Evolutionary conservation across 1,140 invertebrate species (phyloP).

Genomic region (Melanaphis sacchari): DNA sequence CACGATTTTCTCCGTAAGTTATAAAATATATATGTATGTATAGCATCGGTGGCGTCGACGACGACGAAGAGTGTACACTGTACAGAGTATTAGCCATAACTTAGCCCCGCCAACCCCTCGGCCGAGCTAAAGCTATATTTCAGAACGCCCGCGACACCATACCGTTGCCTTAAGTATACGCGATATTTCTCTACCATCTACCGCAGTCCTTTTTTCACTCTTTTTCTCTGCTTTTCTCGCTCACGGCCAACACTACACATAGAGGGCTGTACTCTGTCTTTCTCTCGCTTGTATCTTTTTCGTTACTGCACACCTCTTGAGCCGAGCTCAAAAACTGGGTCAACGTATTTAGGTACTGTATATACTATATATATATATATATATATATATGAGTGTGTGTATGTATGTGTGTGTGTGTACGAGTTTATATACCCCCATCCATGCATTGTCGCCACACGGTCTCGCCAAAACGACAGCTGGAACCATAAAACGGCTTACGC

Average conservation of each 20-base stretch:
- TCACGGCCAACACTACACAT: not conserved
- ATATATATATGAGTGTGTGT: too few relatives aligned
- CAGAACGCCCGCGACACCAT: constrained; percentile 3
- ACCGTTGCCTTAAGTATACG: not conserved
- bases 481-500: constrained; percentile 19
- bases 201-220: not conserved
- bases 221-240: not conserved
- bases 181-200: not conserved
- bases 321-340: constrained; percentile 7
- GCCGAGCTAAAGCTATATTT: not conserved
- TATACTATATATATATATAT: not conserved
- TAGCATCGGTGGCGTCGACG: not conserved
- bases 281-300: not conserved
- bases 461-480: not conserved
- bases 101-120: not conserved
- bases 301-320: not conserved
- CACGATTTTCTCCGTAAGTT: not conserved
- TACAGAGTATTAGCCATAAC: constrained; percentile 12
- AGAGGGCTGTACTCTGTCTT: not conserved
- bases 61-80: not conserved
- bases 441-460: not conserved
- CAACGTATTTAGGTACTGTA: not conserved
- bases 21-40: constrained; percentile 9
- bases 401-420: not conserved
- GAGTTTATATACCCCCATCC: too few relatives aligned